These are phyloP conservation scores for Asarcornis scutulata DNA, from an alignment of 2,113 vertebrate genomes.

Conservation along the genomic window DNA sequence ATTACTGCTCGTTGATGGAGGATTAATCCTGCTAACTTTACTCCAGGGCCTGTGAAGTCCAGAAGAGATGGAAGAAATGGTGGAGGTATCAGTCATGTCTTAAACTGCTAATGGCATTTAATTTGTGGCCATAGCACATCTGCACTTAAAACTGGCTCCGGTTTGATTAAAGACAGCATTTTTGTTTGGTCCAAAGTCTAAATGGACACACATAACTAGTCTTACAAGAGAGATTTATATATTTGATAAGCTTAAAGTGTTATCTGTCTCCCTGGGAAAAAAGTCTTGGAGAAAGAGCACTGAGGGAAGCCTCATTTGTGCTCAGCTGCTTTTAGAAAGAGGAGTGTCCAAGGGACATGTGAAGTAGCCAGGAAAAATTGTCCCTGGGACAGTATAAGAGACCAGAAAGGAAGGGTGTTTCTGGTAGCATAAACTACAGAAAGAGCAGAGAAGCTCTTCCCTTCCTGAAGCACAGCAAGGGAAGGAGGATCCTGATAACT, in stretches of 20 bases:
- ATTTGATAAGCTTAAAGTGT: not conserved
- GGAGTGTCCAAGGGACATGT: not conserved
- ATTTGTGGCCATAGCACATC: too few species aligned
- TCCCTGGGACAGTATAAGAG: not conserved
- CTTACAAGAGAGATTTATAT: not conserved
- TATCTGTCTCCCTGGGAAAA: not conserved
- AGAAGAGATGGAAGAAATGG: not conserved
- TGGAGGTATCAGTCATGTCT: not conserved
- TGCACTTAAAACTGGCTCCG: too few species aligned
- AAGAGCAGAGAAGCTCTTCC: not conserved
- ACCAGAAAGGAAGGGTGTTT: not conserved
- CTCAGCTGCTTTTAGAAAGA: not conserved
- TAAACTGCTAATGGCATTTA: not conserved
- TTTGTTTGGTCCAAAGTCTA: not conserved
- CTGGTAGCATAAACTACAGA: not conserved
- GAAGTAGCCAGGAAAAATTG: not conserved
- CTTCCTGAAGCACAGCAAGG: not conserved
- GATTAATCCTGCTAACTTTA: not conserved
- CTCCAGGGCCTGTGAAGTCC: not conserved
- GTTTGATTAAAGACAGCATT: too few species aligned
- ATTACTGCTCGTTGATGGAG: not conserved
- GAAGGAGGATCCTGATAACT: not conserved
- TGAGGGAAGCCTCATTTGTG: not conserved
- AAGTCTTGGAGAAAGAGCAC: not conserved
- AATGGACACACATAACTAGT: not conserved